A percentile compares a stretch with the other conserved stretches of the same genome.
phyloP scores from a whole-genome alignment of 2,888 invertebrate genomes.

The Acronicta alni region DNA sequence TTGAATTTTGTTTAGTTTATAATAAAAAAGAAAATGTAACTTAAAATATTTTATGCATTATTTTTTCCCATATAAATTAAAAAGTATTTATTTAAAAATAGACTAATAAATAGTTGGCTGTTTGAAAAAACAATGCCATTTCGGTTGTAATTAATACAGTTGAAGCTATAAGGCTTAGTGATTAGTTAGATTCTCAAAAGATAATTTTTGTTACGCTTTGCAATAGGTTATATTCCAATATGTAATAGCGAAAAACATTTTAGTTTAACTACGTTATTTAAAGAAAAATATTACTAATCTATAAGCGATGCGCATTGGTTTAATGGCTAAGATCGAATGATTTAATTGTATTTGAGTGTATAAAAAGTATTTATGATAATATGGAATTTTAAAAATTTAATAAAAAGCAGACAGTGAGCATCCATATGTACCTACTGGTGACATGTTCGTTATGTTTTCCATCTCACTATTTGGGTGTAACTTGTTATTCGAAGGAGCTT shows the following conservation, averaged over 20 bases:
- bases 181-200: slow-evolving; percentile 83
- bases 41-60: slow-evolving; percentile 44
- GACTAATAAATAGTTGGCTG: slow-evolving; percentile 49
- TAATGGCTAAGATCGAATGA: slow-evolving; percentile 62
- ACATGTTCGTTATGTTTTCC: slow-evolving; percentile 66
- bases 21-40: slow-evolving; percentile 42
- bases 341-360: slow-evolving; percentile 72
- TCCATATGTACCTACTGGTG: slow-evolving; percentile 63
- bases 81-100: slow-evolving; percentile 55
- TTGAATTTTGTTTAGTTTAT: slow-evolving; percentile 56
- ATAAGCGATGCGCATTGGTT: slow-evolving; percentile 59
- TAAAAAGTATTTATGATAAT: slow-evolving; percentile 70
- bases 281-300: slow-evolving; percentile 58
- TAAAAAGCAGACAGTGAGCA: slow-evolving; percentile 70
- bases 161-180: slow-evolving; percentile 79
- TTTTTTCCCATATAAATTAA: slow-evolving; percentile 45
- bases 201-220: slow-evolving; percentile 81
- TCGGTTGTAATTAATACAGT: slow-evolving; percentile 70
- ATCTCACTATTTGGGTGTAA: slow-evolving; percentile 59
- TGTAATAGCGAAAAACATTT: slow-evolving; percentile 72
- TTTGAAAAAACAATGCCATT: slow-evolving; percentile 64
- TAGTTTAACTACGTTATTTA: slow-evolving; percentile 71
- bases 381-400: slow-evolving; percentile 67
- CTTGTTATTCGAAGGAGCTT: slow-evolving; percentile 39
- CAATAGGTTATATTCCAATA: slow-evolving; percentile 78